A percentile compares a stretch with the other conserved stretches of the same genome.
Conservation (phyloP, 2,113 vertebrate species). For the Cyanoderma ruficeps region DNA sequence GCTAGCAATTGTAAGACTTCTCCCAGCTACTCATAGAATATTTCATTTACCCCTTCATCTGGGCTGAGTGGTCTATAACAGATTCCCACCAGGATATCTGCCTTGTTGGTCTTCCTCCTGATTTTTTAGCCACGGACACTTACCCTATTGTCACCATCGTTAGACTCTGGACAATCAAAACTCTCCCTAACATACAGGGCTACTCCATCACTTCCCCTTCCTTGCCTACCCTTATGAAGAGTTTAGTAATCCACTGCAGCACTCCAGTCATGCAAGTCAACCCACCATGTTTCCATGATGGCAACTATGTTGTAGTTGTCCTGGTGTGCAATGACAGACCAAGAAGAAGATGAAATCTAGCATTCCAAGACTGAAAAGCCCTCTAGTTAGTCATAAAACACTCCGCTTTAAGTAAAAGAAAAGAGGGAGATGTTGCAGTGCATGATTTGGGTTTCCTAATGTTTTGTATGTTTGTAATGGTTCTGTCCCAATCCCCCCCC, state of each 20-base stretch:
- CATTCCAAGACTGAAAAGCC: too few species aligned
- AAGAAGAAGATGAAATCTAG: too few species aligned
- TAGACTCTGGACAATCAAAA: not conserved
- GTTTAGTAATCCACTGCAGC: not conserved
- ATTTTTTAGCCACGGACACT: not conserved
- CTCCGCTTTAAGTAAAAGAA: too few species aligned
- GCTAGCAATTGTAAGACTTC: not conserved
- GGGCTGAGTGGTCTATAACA: not conserved
- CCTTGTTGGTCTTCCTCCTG: not conserved
- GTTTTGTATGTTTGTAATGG: too few species aligned
- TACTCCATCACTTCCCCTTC: not conserved
- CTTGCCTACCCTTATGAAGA: not conserved
- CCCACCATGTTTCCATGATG: not conserved
- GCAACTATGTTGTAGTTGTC: rapidly evolving
- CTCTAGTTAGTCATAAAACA: too few species aligned
- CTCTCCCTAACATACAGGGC: not conserved
- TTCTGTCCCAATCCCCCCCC: too few species aligned
- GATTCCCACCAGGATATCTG: not conserved
- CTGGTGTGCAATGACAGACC: too few species aligned
- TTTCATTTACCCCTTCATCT: not conserved
- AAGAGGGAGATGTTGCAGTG: too few species aligned
- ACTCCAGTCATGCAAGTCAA: not conserved
- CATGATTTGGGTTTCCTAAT: too few species aligned
- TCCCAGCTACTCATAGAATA: not conserved
- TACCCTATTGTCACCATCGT: rapidly evolving